These are phyloP conservation scores for Pharmacophagus antenor DNA, from an alignment of 2,888 invertebrate genomes.

Conservation along the genomic window DNA sequence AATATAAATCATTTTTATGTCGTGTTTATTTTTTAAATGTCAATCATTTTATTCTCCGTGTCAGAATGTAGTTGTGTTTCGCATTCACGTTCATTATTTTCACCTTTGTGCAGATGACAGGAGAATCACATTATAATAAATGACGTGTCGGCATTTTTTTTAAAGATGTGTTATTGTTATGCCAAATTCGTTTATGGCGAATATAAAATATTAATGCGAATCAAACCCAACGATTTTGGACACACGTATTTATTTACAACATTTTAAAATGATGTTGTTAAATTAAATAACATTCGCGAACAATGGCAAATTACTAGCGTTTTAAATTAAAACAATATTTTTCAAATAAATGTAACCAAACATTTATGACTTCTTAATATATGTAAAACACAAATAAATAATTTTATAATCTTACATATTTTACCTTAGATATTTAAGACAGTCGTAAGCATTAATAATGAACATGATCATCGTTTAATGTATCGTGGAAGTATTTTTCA, in stretches of 20 bases:
- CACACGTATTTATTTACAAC: slow-evolving; percentile 36
- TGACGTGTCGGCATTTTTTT: slow-evolving; percentile 13
- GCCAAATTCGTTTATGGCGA: slow-evolving; percentile 46
- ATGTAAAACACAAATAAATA: too few relatives aligned
- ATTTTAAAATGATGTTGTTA: neutral
- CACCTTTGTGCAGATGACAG: slow-evolving; percentile 11
- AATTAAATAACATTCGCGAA: neutral
- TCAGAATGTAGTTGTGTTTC: slow-evolving; percentile 6
- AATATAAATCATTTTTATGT: neutral
- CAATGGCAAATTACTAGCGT: too few relatives aligned
- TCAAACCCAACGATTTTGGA: slow-evolving; percentile 42
- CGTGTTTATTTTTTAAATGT: neutral
- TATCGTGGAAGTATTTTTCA: too few relatives aligned
- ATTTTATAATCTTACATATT: too few relatives aligned
- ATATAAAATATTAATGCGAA: slow-evolving; percentile 46
- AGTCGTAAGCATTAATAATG: too few relatives aligned
- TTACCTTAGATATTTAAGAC: too few relatives aligned
- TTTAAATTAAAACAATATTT: too few relatives aligned
- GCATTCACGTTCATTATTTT: slow-evolving; percentile 7
- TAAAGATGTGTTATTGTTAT: slow-evolving; percentile 50
- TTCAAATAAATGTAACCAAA: too few relatives aligned
- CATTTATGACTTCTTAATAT: too few relatives aligned
- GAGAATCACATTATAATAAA: slow-evolving; percentile 21
- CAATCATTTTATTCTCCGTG: neutral
- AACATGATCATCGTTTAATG: too few relatives aligned